A percentile compares a stretch with the other conserved stretches of the same genome.
Conservation (phyloP, 2,113 vertebrate species). For the Hypomesus transpacificus region DNA sequence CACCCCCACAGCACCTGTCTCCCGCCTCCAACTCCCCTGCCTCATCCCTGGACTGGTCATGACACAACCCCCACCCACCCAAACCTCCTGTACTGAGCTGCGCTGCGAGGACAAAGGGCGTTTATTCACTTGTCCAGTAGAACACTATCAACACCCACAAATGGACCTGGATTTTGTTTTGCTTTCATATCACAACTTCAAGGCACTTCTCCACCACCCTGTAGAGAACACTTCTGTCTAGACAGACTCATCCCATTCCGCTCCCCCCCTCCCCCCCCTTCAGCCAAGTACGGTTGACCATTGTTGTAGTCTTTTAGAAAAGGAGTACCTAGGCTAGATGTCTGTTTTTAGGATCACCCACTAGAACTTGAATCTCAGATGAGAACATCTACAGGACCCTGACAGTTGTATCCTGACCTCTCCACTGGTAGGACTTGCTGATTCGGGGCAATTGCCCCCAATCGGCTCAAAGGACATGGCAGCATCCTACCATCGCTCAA, state of each 20-base stretch:
- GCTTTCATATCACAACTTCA: conserved; percentile 39
- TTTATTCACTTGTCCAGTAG: conserved; percentile 15
- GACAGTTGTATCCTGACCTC: not conserved
- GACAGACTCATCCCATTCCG: conserved; percentile 28
- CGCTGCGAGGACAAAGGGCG: conserved; percentile 8
- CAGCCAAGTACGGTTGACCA: conserved; percentile 10
- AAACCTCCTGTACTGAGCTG: not conserved
- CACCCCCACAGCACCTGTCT: not conserved
- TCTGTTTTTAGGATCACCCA: not conserved
- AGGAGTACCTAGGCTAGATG: not conserved
- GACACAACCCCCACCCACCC: conserved; percentile 36
- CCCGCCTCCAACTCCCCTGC: not conserved
- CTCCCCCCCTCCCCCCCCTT: conserved; percentile 9
- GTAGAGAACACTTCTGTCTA: conserved; percentile 23
- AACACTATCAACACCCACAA: conserved; percentile 18
- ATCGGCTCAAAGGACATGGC: conserved; percentile 11
- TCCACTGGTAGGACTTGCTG: not conserved
- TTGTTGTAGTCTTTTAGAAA: not conserved
- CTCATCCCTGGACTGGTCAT: conserved; percentile 22
- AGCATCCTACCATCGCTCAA: not conserved
- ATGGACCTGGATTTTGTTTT: not conserved
- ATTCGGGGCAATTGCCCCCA: not conserved
- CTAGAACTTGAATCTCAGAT: not conserved
- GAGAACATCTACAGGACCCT: not conserved
- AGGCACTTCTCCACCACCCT: conserved; percentile 27